Conservation (phyloP, 2,113 vertebrate genomes). For the Aptenodytes forsteri region DNA sequence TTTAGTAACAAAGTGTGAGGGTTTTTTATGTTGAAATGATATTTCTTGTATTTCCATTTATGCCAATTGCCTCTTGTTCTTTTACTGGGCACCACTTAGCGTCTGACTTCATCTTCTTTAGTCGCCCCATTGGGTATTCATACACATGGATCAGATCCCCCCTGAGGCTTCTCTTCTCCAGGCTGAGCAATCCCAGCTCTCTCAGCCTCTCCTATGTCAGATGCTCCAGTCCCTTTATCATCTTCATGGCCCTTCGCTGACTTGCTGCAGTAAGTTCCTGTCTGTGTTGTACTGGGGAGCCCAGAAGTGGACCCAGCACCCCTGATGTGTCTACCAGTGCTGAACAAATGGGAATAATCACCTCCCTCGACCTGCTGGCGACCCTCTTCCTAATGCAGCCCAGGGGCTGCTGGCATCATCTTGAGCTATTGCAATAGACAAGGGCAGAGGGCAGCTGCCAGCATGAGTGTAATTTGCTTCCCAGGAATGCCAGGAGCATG, state of each 20-base stretch:
- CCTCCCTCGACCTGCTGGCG: background rate
- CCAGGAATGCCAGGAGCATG: background rate
- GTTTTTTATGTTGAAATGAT: background rate
- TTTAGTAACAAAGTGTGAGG: background rate
- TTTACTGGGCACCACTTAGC: background rate
- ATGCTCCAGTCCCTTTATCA: background rate
- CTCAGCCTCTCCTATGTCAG: background rate
- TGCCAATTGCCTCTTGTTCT: background rate
- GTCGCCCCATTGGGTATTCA: background rate
- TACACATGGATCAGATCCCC: background rate
- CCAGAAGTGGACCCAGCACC: background rate
- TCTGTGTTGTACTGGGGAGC: background rate
- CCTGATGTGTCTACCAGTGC: background rate
- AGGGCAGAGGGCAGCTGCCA: conserved; percentile 47
- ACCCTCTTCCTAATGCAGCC: background rate
- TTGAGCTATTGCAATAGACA: conserved; percentile 17
- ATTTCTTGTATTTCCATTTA: background rate
- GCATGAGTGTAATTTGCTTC: background rate
- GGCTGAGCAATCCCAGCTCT: background rate
- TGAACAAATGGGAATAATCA: background rate
- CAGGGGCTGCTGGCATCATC: conserved; percentile 13
- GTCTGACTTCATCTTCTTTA: background rate
- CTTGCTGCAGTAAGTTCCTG: background rate
- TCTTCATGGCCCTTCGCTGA: background rate
- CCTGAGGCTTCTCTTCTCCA: background rate